Percentiles rank a stretch among this genome's conserved stretches.
These are phyloP conservation scores for Synanthedon tipuliformis DNA, from an alignment of 2,888 invertebrate species.

Conservation along the genomic window DNA sequence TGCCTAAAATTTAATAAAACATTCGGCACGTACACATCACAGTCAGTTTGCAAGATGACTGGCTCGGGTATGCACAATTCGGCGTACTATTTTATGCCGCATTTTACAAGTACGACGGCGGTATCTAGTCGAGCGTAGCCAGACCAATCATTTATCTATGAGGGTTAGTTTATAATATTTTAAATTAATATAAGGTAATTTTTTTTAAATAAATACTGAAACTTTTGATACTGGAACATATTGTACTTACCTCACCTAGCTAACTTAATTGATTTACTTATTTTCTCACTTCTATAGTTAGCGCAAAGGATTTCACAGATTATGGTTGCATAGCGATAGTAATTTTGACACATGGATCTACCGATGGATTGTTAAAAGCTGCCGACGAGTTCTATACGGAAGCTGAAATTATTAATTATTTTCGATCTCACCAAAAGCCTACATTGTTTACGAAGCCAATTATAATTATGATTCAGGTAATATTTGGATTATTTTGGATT, in stretches of 20 bases:
- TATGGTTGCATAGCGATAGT: constrained; percentile 47
- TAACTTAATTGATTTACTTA: neutral
- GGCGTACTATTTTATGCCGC: no score
- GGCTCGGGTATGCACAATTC: no score
- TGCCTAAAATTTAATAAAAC: no score
- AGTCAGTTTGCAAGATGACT: no score
- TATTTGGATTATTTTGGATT: neutral
- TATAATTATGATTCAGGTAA: constrained; percentile 45
- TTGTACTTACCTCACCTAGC: neutral
- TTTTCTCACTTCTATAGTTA: constrained; percentile 18
- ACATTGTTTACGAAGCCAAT: constrained; percentile 45
- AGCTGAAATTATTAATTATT: constrained; percentile 37
- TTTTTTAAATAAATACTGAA: neutral
- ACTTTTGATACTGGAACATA: constrained; percentile 6
- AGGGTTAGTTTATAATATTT: no score
- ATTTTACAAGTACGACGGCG: no score
- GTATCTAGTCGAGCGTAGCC: no score
- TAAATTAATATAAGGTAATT: neutral
- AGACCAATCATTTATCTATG: no score
- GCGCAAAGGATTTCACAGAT: constrained; percentile 28
- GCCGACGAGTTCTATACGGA: constrained; percentile 40
- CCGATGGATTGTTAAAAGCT: constrained; percentile 34
- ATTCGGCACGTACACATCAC: no score
- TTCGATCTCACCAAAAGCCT: constrained; percentile 36
- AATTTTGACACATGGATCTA: constrained; percentile 44